Conservation (phyloP, 2,888 invertebrate species). For the Drosophila algonquin region DNA sequence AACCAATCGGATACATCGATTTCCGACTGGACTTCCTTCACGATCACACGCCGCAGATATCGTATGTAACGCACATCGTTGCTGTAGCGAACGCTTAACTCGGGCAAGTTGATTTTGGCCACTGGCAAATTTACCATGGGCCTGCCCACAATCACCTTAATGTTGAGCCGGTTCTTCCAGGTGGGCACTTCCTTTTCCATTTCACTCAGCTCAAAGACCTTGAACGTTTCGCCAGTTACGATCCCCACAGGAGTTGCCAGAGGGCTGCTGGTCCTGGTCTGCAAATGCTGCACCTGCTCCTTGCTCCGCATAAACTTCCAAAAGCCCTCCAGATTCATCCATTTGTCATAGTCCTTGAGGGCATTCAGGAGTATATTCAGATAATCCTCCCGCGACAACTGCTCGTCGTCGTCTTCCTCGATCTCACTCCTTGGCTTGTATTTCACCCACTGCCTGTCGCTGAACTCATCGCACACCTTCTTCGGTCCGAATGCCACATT, state of each 20-base stretch:
- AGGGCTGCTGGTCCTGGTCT: constrained; percentile 57
- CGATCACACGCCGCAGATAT: constrained; percentile 48
- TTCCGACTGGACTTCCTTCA: constrained; percentile 10
- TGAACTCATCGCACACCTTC: constrained; percentile 78
- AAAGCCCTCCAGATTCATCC: constrained; percentile 69
- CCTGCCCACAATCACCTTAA: constrained; percentile 59
- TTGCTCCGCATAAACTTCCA: constrained; percentile 65
- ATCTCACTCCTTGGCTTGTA: constrained; percentile 64
- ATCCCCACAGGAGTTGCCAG: constrained; percentile 56
- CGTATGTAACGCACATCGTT: constrained; percentile 52
- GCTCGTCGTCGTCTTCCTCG: constrained; percentile 44
- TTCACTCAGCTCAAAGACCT: constrained; percentile 60
- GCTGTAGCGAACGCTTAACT: constrained; percentile 53
- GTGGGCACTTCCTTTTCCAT: constrained; percentile 62
- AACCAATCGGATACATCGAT: constrained; percentile 56
- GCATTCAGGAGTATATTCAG: constrained; percentile 73
- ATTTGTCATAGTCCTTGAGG: constrained; percentile 74
- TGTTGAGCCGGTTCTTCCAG: constrained; percentile 64
- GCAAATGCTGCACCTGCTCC: constrained; percentile 47
- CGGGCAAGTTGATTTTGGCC: constrained; percentile 50
- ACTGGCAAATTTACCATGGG: constrained; percentile 72
- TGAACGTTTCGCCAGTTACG: constrained; percentile 53
- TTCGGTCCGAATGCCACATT: constrained; percentile 66
- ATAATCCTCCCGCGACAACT: constrained; percentile 76
- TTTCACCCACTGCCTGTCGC: constrained; percentile 74